Conservation (phyloP, 1,140 invertebrate genomes). For the Ceratitis capitata region DNA sequence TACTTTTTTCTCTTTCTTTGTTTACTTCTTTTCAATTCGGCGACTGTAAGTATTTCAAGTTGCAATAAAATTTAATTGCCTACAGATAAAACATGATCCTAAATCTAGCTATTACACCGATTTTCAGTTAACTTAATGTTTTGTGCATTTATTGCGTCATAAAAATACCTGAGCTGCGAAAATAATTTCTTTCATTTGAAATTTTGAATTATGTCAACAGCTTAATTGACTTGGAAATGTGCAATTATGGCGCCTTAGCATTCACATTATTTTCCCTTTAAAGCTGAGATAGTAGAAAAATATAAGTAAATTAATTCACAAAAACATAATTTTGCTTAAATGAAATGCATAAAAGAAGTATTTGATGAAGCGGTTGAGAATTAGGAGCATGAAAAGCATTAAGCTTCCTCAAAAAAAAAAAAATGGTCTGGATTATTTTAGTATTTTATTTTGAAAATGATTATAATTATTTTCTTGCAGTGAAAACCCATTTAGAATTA, state of each 20-base stretch:
- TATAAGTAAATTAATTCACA: no score
- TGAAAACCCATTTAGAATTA: no score
- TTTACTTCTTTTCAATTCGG: background rate
- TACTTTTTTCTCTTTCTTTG: background rate
- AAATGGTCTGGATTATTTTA: no score
- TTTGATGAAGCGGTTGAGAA: no score
- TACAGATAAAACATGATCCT: background rate
- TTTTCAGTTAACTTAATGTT: slow-evolving; percentile 9
- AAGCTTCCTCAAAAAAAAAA: no score
- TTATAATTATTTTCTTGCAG: no score
- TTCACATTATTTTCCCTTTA: no score
- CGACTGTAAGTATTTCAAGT: background rate
- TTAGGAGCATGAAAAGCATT: no score
- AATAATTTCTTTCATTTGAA: background rate
- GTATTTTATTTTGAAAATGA: no score
- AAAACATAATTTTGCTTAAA: no score
- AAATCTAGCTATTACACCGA: slow-evolving; percentile 11
- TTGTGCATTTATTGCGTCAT: background rate
- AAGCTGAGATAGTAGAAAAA: no score
- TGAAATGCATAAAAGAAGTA: no score
- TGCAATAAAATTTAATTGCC: slow-evolving; percentile 29
- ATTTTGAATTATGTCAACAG: slow-evolving; percentile 3
- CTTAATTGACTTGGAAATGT: slow-evolving; percentile 2
- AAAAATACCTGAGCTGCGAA: slow-evolving; percentile 18
- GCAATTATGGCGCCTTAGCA: background rate